Evolutionary conservation across 1,140 invertebrate species (phyloP).

Genomic region (Lanistes nyassanus): DNA sequence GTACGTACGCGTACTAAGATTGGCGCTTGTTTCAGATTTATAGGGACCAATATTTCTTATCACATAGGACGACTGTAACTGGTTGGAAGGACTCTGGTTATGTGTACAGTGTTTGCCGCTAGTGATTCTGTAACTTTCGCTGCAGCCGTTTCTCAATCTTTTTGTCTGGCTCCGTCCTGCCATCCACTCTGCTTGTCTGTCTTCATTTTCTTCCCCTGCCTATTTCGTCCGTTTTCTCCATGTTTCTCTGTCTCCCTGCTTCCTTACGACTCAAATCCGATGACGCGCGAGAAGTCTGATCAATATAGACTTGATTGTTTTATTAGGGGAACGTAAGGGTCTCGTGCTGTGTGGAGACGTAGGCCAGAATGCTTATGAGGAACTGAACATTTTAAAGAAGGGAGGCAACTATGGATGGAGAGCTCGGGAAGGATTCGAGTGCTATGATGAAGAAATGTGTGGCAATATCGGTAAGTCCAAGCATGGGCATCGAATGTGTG

Average conservation of each 20-base stretch:
- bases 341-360: conserved; percentile 64
- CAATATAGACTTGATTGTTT: no score
- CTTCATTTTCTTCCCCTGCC: neutral
- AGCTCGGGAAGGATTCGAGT: conserved; percentile 53
- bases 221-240: neutral
- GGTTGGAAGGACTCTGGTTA: no score
- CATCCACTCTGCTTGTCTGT: neutral
- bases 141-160: neutral
- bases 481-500: no score
- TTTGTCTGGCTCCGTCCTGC: neutral
- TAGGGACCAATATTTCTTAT: no score
- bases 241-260: neutral
- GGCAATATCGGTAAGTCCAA: conserved; percentile 35
- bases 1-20: neutral
- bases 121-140: neutral
- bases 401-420: conserved; percentile 66
- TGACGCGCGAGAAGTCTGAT: no score
- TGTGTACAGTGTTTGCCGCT: neutral
- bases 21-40: no score
- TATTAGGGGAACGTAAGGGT: conserved; percentile 51
- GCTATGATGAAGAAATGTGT: conserved; percentile 38
- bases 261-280: no score
- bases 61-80: no score
- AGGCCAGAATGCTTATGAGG: conserved; percentile 57
- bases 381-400: conserved; percentile 57